These are phyloP conservation scores for Sphinx pinastri DNA, from an alignment of 2,888 invertebrate species.

Conservation along the genomic window DNA sequence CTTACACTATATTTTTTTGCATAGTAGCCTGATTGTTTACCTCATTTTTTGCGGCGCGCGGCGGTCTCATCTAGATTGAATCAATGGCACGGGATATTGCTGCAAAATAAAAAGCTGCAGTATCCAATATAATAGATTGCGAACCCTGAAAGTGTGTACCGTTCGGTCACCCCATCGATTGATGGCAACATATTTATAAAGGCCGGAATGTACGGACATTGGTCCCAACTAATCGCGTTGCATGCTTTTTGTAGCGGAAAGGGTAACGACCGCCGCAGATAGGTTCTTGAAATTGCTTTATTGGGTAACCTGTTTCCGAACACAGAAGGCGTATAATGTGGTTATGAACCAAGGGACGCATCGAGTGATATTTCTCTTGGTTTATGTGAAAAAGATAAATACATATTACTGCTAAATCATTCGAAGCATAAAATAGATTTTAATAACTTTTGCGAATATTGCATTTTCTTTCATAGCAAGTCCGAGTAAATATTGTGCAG, in stretches of 20 bases:
- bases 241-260: slow-evolving; percentile 71
- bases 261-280: slow-evolving; percentile 73
- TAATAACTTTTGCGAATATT: too few relatives aligned
- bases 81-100: slow-evolving; percentile 3
- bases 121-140: slow-evolving; percentile 17
- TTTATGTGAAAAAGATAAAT: too few relatives aligned
- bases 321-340: slow-evolving; percentile 67
- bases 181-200: slow-evolving; percentile 26
- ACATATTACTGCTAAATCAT: too few relatives aligned
- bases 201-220: slow-evolving; percentile 51
- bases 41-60: slow-evolving; percentile 1
- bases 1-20: slow-evolving; percentile 3
- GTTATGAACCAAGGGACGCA: slow-evolving; percentile 65
- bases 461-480: too few relatives aligned
- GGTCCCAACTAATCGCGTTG: slow-evolving; percentile 61
- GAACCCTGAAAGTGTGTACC: slow-evolving; percentile 8
- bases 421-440: too few relatives aligned
- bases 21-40: slow-evolving; percentile 1
- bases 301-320: slow-evolving; percentile 77
- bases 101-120: neutral
- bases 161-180: slow-evolving; percentile 20
- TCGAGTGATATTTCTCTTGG: slow-evolving; percentile 44
- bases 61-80: slow-evolving; percentile 4
- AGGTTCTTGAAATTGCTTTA: slow-evolving; percentile 78
- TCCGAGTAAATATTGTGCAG: too few relatives aligned